Percentiles rank a stretch among this genome's conserved stretches.
Evolutionary conservation across 2,113 vertebrate species (phyloP).

Genomic region (Sciurus niger): DNA sequence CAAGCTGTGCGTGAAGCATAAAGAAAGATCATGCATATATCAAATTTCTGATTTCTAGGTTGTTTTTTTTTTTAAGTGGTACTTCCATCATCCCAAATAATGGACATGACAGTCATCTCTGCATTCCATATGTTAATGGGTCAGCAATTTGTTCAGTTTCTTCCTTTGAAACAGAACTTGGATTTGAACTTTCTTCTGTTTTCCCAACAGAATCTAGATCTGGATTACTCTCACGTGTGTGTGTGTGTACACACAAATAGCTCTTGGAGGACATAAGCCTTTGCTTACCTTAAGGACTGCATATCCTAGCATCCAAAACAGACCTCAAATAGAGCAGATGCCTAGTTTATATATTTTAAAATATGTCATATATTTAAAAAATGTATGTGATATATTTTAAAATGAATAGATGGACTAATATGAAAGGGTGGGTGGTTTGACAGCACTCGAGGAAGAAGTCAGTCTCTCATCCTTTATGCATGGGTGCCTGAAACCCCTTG

Average conservation of each 20-base stretch:
- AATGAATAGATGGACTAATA: background rate
- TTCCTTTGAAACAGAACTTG: background rate
- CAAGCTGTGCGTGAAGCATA: background rate
- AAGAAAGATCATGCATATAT: background rate
- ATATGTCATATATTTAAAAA: background rate
- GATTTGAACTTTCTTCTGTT: constrained; percentile 34
- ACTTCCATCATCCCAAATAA: background rate
- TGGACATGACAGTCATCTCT: background rate
- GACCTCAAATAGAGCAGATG: background rate
- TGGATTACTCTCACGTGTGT: background rate
- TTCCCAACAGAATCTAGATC: background rate
- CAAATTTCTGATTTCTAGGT: background rate
- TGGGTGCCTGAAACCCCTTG: constrained; percentile 12
- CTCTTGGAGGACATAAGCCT: background rate
- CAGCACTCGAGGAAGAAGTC: background rate
- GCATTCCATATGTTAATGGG: background rate
- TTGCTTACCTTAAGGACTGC: background rate
- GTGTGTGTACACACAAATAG: background rate
- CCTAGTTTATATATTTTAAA: background rate
- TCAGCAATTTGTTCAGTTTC: background rate
- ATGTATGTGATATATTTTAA: background rate
- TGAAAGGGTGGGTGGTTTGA: background rate
- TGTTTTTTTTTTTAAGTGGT: background rate
- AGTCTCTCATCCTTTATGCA: background rate
- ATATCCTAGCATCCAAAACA: background rate